A percentile compares a stretch with the other conserved stretches of the same genome.
Evolutionary conservation across 2,888 invertebrate genomes (phyloP).

Genomic region (Subacronicta megacephala): DNA sequence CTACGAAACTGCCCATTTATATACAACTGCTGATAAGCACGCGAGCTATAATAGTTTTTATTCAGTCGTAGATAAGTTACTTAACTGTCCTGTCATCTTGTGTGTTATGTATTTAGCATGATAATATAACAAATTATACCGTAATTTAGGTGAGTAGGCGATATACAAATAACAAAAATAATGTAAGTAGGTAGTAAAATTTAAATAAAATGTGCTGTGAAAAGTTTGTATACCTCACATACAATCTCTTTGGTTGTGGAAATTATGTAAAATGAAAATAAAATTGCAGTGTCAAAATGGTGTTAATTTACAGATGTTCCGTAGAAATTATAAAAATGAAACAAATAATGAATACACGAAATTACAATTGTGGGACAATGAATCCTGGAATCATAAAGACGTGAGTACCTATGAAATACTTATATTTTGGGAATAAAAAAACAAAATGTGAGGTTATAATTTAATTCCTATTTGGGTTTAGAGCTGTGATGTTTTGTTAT

Average conservation of each 20-base stretch:
- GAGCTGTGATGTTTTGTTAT: too few relatives aligned
- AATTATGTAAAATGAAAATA: constrained; percentile 32
- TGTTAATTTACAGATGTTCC: constrained; percentile 73
- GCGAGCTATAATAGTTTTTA: constrained; percentile 20
- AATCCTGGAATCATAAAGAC: constrained; percentile 47
- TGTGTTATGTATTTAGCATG: constrained; percentile 32
- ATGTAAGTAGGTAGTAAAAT: neutral
- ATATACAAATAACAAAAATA: neutral
- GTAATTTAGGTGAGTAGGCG: constrained; percentile 43
- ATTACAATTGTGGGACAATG: constrained; percentile 71
- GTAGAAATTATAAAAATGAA: constrained; percentile 72
- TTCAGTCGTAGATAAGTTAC: constrained; percentile 44
- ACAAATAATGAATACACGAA: constrained; percentile 68
- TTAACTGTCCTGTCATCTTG: constrained; percentile 41
- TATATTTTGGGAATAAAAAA: neutral
- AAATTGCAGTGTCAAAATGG: constrained; percentile 54
- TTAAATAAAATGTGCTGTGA: neutral
- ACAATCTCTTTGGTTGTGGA: constrained; percentile 20
- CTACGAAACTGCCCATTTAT: constrained; percentile 18
- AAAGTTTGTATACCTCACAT: neutral
- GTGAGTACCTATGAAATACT: constrained; percentile 55
- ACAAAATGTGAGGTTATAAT: neutral
- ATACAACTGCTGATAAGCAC: constrained; percentile 41
- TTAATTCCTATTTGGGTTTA: too few relatives aligned
- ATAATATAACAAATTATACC: neutral